Percentiles rank a stretch among this genome's conserved stretches.
phyloP scores from a whole-genome alignment of 1,140 invertebrate genomes.

The Zaprionus inermis region DNA sequence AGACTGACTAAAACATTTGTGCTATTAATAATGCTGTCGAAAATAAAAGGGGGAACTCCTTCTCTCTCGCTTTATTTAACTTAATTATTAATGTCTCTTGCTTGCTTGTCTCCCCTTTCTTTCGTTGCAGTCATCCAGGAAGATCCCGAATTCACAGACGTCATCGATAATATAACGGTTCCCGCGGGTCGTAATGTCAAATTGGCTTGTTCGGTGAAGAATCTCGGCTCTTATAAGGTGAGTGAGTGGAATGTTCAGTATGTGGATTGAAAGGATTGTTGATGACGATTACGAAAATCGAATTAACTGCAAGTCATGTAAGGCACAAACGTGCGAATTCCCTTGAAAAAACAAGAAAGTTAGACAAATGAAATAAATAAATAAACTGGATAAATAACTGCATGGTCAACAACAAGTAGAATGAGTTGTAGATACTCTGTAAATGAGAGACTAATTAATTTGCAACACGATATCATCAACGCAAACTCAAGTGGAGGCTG shows the following conservation, averaged over 20 bases:
- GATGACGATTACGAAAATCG: constrained; percentile 8
- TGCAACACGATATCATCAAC: constrained; percentile 7
- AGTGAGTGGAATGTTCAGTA: constrained; percentile 35
- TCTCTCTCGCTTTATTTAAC: neutral
- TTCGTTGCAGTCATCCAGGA: constrained; percentile 87
- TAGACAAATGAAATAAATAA: constrained; percentile 2
- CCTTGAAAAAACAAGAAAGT: neutral
- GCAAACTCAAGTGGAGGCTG: neutral
- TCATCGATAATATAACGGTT: constrained; percentile 89
- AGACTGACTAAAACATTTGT: neutral
- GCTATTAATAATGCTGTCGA: constrained; percentile 38
- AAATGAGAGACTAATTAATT: constrained; percentile 9
- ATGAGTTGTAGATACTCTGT: neutral
- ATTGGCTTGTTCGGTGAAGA: constrained; percentile 94
- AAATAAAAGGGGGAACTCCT: neutral
- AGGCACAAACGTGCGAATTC: neutral
- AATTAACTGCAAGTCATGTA: constrained; percentile 15
- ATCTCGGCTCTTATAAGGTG: constrained; percentile 94
- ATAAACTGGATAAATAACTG: neutral
- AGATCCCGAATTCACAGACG: constrained; percentile 89
- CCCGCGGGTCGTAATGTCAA: constrained; percentile 93
- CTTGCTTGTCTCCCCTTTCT: constrained; percentile 43
- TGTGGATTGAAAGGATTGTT: constrained; percentile 6
- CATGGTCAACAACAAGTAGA: neutral
- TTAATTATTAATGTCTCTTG: constrained; percentile 15